Conservation (phyloP, 2,113 vertebrate genomes). For the Chunga burmeisteri region DNA sequence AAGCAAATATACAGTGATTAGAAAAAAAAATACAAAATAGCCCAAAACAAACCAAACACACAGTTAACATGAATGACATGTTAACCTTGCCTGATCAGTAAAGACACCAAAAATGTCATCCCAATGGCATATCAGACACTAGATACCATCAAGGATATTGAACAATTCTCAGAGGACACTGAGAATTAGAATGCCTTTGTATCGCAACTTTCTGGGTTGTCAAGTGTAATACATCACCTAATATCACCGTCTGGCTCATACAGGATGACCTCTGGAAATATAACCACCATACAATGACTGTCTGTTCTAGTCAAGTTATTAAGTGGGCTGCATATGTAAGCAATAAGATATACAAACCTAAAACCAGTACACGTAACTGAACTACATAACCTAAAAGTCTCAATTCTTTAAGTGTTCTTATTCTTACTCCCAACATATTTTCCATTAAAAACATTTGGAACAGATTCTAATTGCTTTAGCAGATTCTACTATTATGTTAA, state of each 20-base stretch:
- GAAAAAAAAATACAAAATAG: not conserved
- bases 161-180: slow-evolving; percentile 25
- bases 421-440: slow-evolving; percentile 40
- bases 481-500: slow-evolving; percentile 65
- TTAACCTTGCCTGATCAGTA: slow-evolving; percentile 27
- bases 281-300: slow-evolving; percentile 35
- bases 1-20: not conserved
- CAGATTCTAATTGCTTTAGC: slow-evolving; percentile 74
- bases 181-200: slow-evolving; percentile 44
- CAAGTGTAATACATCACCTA: slow-evolving; percentile 53
- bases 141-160: slow-evolving; percentile 46
- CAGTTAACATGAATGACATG: not conserved
- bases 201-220: slow-evolving; percentile 44
- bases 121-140: not conserved
- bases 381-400: not conserved
- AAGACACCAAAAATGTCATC: slow-evolving; percentile 30
- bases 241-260: slow-evolving; percentile 20
- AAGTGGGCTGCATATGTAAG: slow-evolving; percentile 60
- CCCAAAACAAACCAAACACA: not conserved
- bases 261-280: slow-evolving; percentile 49
- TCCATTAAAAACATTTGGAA: slow-evolving; percentile 54
- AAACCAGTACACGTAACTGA: not conserved
- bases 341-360: slow-evolving; percentile 49
- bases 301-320: slow-evolving; percentile 46
- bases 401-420: not conserved